These are phyloP conservation scores for Podarcis siculus DNA, from an alignment of 2,797 vertebrate genomes.

Conservation along the genomic window DNA sequence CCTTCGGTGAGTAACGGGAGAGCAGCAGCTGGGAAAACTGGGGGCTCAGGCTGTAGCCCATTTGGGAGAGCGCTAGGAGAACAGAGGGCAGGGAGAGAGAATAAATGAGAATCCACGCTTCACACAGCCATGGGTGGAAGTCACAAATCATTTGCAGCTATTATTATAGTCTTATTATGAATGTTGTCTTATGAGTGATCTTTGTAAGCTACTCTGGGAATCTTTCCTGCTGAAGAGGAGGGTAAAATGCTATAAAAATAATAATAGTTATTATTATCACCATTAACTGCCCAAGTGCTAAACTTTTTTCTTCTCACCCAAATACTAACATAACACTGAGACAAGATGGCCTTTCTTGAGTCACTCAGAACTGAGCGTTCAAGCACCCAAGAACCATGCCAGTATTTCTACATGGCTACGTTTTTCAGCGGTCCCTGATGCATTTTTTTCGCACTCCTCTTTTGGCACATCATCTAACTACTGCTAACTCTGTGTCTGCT, in stretches of 20 bases:
- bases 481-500: neutral
- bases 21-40: constrained; percentile 90
- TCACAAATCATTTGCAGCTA: no score
- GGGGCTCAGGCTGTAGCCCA: constrained; percentile 95
- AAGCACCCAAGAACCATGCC: neutral
- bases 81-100: neutral
- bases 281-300: no score
- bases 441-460: neutral
- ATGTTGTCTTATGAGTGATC: neutral
- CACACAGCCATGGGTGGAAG: rapidly evolving
- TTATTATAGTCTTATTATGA: neutral
- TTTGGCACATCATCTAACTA: neutral
- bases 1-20: constrained; percentile 73
- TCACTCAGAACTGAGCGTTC: neutral
- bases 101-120: rapidly evolving
- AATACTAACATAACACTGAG: no score
- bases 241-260: no score
- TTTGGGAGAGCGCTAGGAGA: constrained; percentile 88
- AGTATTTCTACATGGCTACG: neutral
- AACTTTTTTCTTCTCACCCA: no score
- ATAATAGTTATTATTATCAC: neutral
- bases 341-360: neutral
- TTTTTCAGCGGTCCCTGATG: neutral
- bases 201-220: neutral
- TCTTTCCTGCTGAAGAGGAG: neutral